These are phyloP conservation scores for Drosophila nigricruria DNA, from an alignment of 2,888 invertebrate genomes.

Conservation along the genomic window DNA sequence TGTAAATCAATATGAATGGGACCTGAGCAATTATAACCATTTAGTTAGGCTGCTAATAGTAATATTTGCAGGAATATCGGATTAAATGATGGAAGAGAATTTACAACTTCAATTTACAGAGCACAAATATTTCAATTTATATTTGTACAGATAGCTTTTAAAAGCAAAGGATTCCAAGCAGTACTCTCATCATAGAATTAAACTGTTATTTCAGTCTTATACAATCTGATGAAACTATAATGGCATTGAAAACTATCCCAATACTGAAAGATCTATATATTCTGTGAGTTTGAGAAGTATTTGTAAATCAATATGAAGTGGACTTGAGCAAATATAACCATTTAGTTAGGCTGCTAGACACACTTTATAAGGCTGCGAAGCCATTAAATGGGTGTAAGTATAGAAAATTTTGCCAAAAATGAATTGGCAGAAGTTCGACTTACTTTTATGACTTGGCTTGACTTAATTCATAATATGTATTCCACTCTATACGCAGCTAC, in stretches of 20 bases:
- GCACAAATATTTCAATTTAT: no score
- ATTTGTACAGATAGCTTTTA: no score
- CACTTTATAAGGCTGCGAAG: background rate
- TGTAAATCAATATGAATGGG: background rate
- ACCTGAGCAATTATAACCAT: background rate
- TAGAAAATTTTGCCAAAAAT: background rate
- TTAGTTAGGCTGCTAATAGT: background rate
- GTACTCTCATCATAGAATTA: no score
- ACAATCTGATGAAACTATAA: no score
- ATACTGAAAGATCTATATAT: background rate
- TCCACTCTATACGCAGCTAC: conserved; percentile 23
- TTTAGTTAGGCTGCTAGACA: background rate
- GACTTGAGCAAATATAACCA: background rate
- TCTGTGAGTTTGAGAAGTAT: background rate
- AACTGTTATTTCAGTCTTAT: no score
- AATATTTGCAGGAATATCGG: no score
- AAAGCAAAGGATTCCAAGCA: no score
- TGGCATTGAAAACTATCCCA: no score
- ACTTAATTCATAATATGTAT: conserved; percentile 44
- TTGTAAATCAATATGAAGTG: background rate
- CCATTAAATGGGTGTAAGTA: conserved; percentile 1
- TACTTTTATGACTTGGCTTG: conserved; percentile 34
- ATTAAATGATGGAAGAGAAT: no score
- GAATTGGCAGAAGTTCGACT: conserved; percentile 41
- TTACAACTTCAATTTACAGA: no score